phyloP scores from a whole-genome alignment of 1,140 invertebrate species.

The Ceratosolen solmsi region DNA sequence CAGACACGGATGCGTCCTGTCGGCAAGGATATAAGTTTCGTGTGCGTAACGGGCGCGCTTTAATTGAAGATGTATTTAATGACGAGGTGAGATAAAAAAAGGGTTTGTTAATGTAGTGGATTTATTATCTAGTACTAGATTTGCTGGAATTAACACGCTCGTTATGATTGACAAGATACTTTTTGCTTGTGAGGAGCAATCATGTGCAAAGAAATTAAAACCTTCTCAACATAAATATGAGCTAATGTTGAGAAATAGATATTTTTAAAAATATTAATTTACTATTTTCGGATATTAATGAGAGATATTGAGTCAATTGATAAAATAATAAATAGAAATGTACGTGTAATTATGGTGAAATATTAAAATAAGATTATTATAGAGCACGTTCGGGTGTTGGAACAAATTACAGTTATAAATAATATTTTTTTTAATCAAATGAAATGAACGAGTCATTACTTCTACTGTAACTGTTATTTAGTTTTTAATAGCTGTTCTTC shows the following conservation, averaged over 20 bases:
- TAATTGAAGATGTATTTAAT: constrained; percentile 32
- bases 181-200: neutral
- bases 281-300: neutral
- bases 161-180: neutral
- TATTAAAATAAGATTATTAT: neutral
- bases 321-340: neutral
- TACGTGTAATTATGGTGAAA: neutral
- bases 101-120: neutral
- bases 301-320: neutral
- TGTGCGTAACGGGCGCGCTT: neutral
- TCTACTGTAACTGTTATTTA: neutral
- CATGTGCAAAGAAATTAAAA: neutral
- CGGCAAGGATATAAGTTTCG: neutral
- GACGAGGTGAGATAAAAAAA: constrained; percentile 7
- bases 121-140: neutral
- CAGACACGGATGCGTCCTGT: neutral
- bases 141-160: neutral
- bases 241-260: neutral
- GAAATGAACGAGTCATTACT: neutral
- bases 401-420: neutral
- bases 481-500: neutral
- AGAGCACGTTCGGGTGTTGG: neutral
- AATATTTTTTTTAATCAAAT: neutral
- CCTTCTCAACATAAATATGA: neutral
- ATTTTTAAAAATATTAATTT: neutral